Base-by-base conservation (phyloP, 2,797 vertebrate species). In the Lates japonicus region DNA sequence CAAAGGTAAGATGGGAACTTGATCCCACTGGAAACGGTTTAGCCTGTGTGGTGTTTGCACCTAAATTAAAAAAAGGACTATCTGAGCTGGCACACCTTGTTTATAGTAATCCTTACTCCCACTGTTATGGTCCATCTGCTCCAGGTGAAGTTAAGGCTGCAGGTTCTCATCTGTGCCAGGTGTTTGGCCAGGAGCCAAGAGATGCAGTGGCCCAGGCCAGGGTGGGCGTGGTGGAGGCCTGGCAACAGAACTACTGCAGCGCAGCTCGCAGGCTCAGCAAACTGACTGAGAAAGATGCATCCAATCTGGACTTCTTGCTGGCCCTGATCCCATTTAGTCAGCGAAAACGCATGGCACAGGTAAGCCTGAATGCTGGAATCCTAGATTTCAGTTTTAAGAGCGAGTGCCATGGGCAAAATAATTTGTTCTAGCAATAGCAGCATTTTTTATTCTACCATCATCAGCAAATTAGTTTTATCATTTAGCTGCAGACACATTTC, bases 201-300 rank as follows among this genome's bases (percentile, higher is more conserved):
- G 95, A 96, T 75, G 93, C 93, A 0, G 89, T 70, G 1, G 96
- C 95, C 78, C 93, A 86, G 67, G 97, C 96, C 73, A 91, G 98
- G 51, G 80, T 95, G 20, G 97, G 97, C 7, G 93, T 98, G 81
- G 93, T 98, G 66, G 94, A 93, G 77, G 93, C 97, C 85, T 97
- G 95, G 95, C 93, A 87, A 62, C 94, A 95, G 74, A 95, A 95
- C 0, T 60, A 93, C 80, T 35, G 70, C 16, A 87, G 79, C 0
- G 96, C 97, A 3, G 93, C 94, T 12, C 90, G 33, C 54, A 91
- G 95, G 1, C 93, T 99, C 81, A 96, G 96, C 83, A 70, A 74
- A 75, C 92, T 98, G 71, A 94, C 95, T 0, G 95, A 96, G 80
- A 96, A 84, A 44, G 96, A 97, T 49, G 69, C 93, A 2, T 51